A percentile compares a stretch with the other conserved stretches of the same genome.
Conservation (phyloP, 1,140 invertebrate species). For the Heliconius himera region DNA sequence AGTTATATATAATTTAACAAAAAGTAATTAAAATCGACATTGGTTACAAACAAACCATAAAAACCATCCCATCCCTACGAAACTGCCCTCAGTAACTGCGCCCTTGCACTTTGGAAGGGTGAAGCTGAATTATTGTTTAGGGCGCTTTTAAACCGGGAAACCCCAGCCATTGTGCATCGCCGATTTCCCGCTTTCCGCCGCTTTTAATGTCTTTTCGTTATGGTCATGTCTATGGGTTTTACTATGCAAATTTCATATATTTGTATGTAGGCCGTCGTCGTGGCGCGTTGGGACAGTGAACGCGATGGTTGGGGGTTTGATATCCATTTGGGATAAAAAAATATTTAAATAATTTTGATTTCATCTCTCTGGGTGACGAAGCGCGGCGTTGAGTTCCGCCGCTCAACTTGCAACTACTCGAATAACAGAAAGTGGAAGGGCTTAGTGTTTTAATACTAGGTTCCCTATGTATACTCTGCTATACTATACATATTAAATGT, state of each 20-base stretch:
- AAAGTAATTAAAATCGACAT: neutral
- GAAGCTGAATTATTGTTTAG: slow-evolving; percentile 81
- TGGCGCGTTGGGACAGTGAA: too few relatives aligned
- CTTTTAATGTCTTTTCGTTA: slow-evolving; percentile 70
- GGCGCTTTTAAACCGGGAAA: slow-evolving; percentile 77
- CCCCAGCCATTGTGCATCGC: slow-evolving; percentile 76
- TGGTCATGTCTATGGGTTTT: slow-evolving; percentile 39
- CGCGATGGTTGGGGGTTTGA: too few relatives aligned
- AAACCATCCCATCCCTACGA: slow-evolving; percentile 31
- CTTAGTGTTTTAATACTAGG: too few relatives aligned
- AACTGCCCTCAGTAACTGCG: slow-evolving; percentile 69
- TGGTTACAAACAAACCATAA: neutral
- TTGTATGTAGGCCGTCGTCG: too few relatives aligned
- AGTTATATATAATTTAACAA: neutral
- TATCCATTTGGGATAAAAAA: too few relatives aligned
- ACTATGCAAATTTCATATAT: slow-evolving; percentile 5
- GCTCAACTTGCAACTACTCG: too few relatives aligned
- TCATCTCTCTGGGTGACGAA: too few relatives aligned
- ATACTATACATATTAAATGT: too few relatives aligned
- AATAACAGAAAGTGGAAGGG: too few relatives aligned
- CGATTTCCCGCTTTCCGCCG: slow-evolving; percentile 77
- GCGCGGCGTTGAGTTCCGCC: too few relatives aligned
- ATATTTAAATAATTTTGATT: too few relatives aligned
- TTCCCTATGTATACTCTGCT: too few relatives aligned
- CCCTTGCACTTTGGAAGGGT: slow-evolving; percentile 80